Evolutionary conservation across 2,113 vertebrate genomes (phyloP).

Genomic region (Bubalus kerabau): DNA sequence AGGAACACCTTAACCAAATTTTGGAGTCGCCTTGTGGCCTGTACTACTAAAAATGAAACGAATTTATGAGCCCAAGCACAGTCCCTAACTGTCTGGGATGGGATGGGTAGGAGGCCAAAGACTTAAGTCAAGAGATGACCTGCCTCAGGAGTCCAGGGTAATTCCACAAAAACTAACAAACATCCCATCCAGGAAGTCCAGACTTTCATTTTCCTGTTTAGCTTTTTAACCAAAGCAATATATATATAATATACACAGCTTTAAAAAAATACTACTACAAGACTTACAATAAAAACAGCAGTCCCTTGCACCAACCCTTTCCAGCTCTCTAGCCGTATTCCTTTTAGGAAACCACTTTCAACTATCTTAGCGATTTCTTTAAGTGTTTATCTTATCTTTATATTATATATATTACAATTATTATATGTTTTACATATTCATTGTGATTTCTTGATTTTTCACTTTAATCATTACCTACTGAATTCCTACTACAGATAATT

Average conservation of each 20-base stretch:
- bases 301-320: neutral
- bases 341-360: conserved; percentile 4
- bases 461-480: neutral
- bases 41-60: neutral
- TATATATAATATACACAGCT: neutral
- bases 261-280: neutral
- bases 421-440: neutral
- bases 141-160: neutral
- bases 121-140: neutral
- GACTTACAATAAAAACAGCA: neutral
- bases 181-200: neutral
- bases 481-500: neutral
- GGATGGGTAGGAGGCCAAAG: neutral
- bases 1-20: neutral
- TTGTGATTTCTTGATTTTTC: neutral
- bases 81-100: neutral
- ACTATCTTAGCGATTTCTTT: neutral
- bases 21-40: neutral
- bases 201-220: neutral
- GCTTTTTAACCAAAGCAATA: neutral
- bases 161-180: neutral
- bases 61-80: neutral
- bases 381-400: neutral
- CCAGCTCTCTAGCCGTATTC: neutral
- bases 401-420: neutral